A percentile compares a stretch with the other conserved stretches of the same genome.
Evolutionary conservation across 2,888 invertebrate genomes (phyloP).

Genomic region (Drepanosiphum platanoidis): DNA sequence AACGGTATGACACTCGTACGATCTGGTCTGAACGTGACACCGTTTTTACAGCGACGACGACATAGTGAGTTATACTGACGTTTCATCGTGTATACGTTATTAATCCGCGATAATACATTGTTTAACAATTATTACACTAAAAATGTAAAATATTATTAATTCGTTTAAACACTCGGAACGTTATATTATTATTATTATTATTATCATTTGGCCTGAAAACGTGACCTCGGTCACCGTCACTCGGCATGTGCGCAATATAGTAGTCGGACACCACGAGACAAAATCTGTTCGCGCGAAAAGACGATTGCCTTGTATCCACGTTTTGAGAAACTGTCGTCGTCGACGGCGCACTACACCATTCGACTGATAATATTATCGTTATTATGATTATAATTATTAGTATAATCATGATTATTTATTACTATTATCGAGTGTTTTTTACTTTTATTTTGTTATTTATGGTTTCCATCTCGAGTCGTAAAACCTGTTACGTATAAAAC

Average conservation of each 20-base stretch:
- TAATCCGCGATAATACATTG: background rate
- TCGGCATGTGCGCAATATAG: background rate
- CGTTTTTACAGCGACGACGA: background rate
- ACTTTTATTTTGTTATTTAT: background rate
- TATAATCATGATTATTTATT: too few relatives aligned
- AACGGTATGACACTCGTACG: too few relatives aligned
- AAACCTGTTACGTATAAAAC: constrained; percentile 6
- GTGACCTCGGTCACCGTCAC: background rate
- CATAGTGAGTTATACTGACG: too few relatives aligned
- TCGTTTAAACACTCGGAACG: background rate
- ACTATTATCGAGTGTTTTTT: too few relatives aligned
- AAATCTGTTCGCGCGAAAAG: background rate
- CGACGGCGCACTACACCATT: too few relatives aligned
- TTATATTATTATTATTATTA: too few relatives aligned
- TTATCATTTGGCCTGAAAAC: background rate
- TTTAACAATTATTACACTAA: background rate
- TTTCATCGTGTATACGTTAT: background rate
- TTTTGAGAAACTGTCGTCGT: constrained; percentile 6
- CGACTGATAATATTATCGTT: background rate
- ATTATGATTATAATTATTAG: too few relatives aligned
- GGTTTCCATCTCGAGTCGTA: background rate
- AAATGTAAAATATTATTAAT: background rate
- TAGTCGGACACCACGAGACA: background rate
- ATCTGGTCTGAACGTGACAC: background rate
- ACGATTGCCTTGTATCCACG: constrained; percentile 39